Base-by-base conservation (phyloP, 2,797 vertebrate species). In the Brachymystax lenok region DNA sequence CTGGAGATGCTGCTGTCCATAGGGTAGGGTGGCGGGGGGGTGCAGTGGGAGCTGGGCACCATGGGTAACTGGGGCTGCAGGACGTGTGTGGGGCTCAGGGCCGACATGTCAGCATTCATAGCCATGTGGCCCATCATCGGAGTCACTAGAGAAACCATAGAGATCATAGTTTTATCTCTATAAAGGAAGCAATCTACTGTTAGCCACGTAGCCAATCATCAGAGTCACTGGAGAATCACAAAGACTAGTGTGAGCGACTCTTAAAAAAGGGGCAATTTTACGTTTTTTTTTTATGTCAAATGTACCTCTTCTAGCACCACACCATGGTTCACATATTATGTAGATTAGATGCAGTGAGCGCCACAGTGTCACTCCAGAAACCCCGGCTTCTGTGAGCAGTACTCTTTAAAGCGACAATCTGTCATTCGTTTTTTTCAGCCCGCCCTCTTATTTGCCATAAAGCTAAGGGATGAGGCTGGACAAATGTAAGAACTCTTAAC, bases 1-100 rank as follows among this genome's bases (percentile, higher is more conserved):
- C 97, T 99, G 95, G 98, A 96, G 87, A 99, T 99, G 94, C 98
- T 99, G 96, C 97, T 98, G 95, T 99, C 98, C 93, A 98, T 97
- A 80, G 98, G 98, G 92, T 99, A 99, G 69, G 98, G 97, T 87
- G 98, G 98, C 85, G 98, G 98, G 74, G 98, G 98, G 0, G 98
- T 98, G 92, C 98, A 99, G 95, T 99, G 98, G 88, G 98, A 98
- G 46, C 98, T 97, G 16, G 98, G 97, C 84, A 98, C 95, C 98
- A 99, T 96, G 92, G 98, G 96, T 84, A 98, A 95, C 90, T 97
- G 94, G 80, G 95, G 92, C 92, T 98, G 96, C 93, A 99, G 93
- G 79, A 94, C 93, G 85, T 98, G 97, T 71, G 97, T 97, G 81
- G 98, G 97, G 90, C 98, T 99, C 87, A 99, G 95, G 87, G 96